Evolutionary conservation across 2,113 vertebrate species (phyloP).

Genomic region (Alexandromys fortis): DNA sequence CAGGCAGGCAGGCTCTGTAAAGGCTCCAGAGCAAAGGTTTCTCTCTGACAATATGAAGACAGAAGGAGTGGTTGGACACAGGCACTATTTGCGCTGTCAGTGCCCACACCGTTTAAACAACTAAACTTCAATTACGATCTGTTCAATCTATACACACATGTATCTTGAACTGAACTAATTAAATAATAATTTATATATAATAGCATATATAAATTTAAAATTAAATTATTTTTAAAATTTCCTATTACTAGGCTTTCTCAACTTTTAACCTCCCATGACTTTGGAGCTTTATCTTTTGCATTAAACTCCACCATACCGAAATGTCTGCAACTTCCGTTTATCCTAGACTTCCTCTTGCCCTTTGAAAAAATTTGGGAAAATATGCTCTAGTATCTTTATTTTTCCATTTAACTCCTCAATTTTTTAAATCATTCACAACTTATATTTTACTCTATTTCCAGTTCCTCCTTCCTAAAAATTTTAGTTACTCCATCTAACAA

Average conservation of each 20-base stretch:
- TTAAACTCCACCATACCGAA: background rate
- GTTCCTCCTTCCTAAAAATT: background rate
- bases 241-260: background rate
- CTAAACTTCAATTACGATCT: background rate
- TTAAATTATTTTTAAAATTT: background rate
- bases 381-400: background rate
- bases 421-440: background rate
- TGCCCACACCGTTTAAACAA: background rate
- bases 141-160: too few relatives aligned
- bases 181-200: too few relatives aligned
- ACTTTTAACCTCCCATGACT: background rate
- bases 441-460: background rate
- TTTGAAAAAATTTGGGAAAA: background rate
- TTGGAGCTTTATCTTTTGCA: background rate
- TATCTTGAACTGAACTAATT: too few relatives aligned
- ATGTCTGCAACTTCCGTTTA: background rate
- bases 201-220: too few relatives aligned
- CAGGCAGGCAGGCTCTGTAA: too few relatives aligned
- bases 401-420: background rate
- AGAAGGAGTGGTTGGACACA: background rate
- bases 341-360: background rate
- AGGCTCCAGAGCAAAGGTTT: too few relatives aligned
- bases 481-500: background rate
- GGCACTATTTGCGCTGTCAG: background rate
- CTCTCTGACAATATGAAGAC: background rate